Conservation (phyloP, 2,888 invertebrate species). For the Drosophila helvetica region DNA sequence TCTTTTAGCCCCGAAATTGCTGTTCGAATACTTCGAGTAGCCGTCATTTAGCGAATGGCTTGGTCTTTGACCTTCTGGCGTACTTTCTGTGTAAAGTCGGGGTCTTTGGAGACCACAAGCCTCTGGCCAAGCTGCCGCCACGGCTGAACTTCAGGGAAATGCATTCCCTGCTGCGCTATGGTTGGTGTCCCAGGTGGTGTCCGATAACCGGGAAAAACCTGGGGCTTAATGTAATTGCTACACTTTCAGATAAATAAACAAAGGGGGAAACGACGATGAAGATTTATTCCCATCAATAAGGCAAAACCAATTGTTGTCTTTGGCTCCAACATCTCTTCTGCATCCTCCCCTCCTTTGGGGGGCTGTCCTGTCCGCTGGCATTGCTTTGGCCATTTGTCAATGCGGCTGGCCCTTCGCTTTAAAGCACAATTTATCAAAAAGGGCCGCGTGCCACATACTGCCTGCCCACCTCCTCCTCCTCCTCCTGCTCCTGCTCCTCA, state of each 20-base stretch:
- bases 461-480: constrained; percentile 5
- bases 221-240: constrained; percentile 69
- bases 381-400: constrained; percentile 70
- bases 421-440: constrained; percentile 78
- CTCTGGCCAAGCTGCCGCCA: neutral
- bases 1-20: neutral
- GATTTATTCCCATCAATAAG: constrained; percentile 76
- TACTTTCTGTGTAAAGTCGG: constrained; percentile 6
- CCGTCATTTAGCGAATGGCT: neutral
- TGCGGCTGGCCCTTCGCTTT: constrained; percentile 52
- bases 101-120: constrained; percentile 10
- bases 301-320: constrained; percentile 46
- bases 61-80: constrained; percentile 24
- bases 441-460: constrained; percentile 63
- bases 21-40: constrained; percentile 27
- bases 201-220: constrained; percentile 15
- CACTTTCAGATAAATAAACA: constrained; percentile 65
- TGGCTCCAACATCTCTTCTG: neutral
- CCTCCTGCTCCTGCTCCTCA: constrained; percentile 42
- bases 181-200: constrained; percentile 22
- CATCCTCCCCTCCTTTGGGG: neutral
- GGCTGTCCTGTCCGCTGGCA: constrained; percentile 56
- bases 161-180: constrained; percentile 27
- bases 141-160: constrained; percentile 7
- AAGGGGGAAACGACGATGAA: constrained; percentile 59